phyloP scores from a whole-genome alignment of 1,140 invertebrate species.

The Nasonia giraulti region DNA sequence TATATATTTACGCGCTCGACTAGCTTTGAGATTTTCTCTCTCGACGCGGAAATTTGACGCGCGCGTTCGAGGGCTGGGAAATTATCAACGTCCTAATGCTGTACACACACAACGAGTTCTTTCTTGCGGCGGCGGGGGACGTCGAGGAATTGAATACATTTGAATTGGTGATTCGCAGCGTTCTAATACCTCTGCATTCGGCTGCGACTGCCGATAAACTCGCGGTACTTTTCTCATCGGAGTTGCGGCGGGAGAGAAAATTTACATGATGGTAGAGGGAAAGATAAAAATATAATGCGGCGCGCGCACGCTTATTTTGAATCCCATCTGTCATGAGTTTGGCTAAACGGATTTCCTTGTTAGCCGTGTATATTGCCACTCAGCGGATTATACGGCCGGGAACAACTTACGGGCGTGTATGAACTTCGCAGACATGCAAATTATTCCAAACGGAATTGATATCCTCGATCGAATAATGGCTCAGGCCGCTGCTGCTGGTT shows the following conservation, averaged over 20 bases:
- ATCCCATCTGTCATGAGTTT: not conserved
- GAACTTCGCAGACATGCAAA: conserved; percentile 2
- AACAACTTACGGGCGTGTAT: not conserved
- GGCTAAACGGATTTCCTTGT: conserved; percentile 32
- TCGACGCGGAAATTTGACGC: too few species aligned
- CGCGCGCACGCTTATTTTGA: not conserved
- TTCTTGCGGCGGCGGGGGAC: not conserved
- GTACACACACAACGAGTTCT: not conserved
- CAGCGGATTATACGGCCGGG: conserved; percentile 20
- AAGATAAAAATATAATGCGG: conserved; percentile 1
- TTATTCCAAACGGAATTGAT: conserved; percentile 20
- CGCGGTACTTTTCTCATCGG: too few species aligned
- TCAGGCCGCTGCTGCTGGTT: not conserved
- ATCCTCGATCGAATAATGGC: not conserved
- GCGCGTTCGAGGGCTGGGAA: too few species aligned
- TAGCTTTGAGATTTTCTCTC: not conserved
- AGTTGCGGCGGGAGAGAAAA: not conserved
- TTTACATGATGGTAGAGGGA: not conserved
- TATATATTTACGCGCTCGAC: not conserved
- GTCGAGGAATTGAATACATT: not conserved
- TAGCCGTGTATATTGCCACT: conserved; percentile 11
- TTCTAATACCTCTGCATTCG: not conserved
- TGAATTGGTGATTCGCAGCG: not conserved
- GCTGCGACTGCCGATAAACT: not conserved
- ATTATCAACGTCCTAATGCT: too few species aligned